Evolutionary conservation across 2,888 invertebrate genomes (phyloP), one percentile per base, ranked within the genome.

Genomic region (Aspidapion aeneum): DNA sequence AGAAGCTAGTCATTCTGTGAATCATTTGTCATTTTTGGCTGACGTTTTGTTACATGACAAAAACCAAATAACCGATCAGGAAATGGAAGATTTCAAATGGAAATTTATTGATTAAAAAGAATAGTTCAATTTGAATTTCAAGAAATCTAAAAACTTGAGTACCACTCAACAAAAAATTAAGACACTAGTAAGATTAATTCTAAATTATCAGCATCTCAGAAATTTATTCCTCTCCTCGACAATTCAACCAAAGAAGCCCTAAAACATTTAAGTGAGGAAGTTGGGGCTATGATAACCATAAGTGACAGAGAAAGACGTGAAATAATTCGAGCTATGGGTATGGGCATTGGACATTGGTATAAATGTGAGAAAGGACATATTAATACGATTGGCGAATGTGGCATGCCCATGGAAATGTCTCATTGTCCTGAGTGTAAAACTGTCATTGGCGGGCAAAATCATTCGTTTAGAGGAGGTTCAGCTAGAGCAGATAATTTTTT

Each of bases 351-450:
- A 0, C 86, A 86, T 71, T 91, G 90, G 90, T 90, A 81, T 75
- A 86, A 86, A 74, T 91, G 90, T 77, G 86, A 85, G 0, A 88
- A 89, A 69, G 89, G 88, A 0, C 90, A 90, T 75, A 74, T 81
- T 49, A 90, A 89, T 74, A 83, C 82, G 35, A 88, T 90, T 65
- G 84, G 81, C 0, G 86, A 87, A 1, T 90, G 90, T 73, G 90
- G 90, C 2, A 87, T 87, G 3, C 88, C 90, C 0, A 85, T 80
- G 81, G 66, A 79, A 71, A 71, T 73, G 54, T 71, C 81, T 1
- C 78, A 61, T 50, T 90, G 90, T 72, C n/a, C n/a, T n/a, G 74
- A 76, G 0, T 90, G 89, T 73, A 80, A 81, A 0, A 83, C 73
- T 0, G 0, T 1, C 0, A 85, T 90, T 63, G 89, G 89, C 2